Conservation (phyloP, 2,888 invertebrate genomes). For the Limenitis camilla region DNA sequence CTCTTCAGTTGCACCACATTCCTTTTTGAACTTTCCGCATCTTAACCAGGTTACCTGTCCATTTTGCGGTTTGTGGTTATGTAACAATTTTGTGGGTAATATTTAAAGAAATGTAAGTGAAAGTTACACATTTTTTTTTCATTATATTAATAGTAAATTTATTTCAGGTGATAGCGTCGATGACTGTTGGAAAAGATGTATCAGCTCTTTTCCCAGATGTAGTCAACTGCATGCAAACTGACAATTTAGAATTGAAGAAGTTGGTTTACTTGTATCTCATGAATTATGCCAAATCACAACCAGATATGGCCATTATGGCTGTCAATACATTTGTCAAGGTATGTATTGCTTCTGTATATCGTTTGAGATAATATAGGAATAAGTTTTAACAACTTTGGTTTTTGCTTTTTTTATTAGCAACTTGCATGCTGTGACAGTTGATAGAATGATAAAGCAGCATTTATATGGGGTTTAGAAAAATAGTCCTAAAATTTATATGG, state of each 20-base stretch:
- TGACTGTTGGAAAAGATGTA: constrained; percentile 99
- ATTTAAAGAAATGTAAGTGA: not conserved
- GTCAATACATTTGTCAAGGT: constrained; percentile 99
- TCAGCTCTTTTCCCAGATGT: constrained; percentile 99
- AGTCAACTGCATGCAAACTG: constrained; percentile 99
- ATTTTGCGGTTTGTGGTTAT: no score
- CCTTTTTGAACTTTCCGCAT: no score
- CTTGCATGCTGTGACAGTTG: constrained; percentile 21
- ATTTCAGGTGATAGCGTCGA: constrained; percentile 95
- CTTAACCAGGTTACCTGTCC: no score
- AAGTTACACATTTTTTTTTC: not conserved
- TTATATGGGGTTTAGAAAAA: constrained; percentile 15
- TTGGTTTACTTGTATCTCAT: constrained; percentile 98
- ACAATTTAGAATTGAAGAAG: constrained; percentile 98
- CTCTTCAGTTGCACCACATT: no score
- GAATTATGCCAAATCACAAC: constrained; percentile 99
- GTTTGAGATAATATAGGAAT: constrained; percentile 9
- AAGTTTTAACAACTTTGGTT: constrained; percentile 19
- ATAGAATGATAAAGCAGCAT: constrained; percentile 14
- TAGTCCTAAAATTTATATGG: no score
- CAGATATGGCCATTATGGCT: constrained; percentile 99
- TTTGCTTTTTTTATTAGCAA: constrained; percentile 23
- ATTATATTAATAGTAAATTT: constrained; percentile 1
- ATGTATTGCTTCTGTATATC: constrained; percentile 28
- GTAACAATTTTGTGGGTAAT: not conserved